phyloP scores from a whole-genome alignment of 2,797 vertebrate species.

The Saxicola maurus region DNA sequence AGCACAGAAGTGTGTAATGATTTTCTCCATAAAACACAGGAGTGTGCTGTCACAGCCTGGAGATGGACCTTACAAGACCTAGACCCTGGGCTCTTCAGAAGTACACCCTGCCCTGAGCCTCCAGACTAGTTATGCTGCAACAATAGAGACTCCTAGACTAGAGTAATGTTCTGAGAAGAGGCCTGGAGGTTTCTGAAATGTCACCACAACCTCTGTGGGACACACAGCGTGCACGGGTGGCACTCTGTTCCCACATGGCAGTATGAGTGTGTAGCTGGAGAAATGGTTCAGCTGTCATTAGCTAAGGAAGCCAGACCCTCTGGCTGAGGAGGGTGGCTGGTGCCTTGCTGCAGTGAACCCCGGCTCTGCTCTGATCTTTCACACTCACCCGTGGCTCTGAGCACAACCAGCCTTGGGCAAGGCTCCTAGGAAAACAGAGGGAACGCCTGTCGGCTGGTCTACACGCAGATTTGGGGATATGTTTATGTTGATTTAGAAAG shows the following conservation, averaged over 20 bases:
- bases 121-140: background rate
- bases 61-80: background rate
- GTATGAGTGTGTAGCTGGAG: fast-evolving
- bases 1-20: background rate
- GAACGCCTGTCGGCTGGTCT: background rate
- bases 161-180: background rate
- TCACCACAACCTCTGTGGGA: background rate
- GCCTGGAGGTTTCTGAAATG: background rate
- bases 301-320: background rate
- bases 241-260: background rate
- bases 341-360: background rate
- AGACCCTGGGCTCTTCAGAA: background rate
- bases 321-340: background rate
- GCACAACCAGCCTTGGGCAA: conserved; percentile 36
- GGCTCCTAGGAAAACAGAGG: conserved; percentile 35
- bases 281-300: background rate
- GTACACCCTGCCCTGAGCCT: background rate
- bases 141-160: fast-evolving
- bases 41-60: background rate
- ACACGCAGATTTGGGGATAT: background rate
- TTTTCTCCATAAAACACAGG: background rate
- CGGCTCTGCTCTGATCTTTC: conserved; percentile 39
- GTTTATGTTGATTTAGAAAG: conserved; percentile 61
- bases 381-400: conserved; percentile 35
- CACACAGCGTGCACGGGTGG: fast-evolving